Evolutionary conservation across 2,888 invertebrate genomes (phyloP).

Genomic region (Brachylomia viminalis): DNA sequence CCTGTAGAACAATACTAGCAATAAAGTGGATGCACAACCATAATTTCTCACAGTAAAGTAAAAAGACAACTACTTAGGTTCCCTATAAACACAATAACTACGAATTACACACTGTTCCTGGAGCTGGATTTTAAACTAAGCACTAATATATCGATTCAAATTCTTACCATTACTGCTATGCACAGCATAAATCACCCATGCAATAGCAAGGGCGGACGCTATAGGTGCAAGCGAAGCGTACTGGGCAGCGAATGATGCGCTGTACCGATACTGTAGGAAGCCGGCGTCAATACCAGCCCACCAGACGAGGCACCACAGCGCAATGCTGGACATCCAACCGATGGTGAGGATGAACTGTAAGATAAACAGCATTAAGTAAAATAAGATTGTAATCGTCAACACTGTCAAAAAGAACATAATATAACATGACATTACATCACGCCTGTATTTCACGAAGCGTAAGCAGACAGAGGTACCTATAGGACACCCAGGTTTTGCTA

Average conservation of each 20-base stretch:
- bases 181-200: constrained; percentile 92
- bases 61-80: not conserved
- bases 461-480: no score
- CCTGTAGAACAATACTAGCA: constrained; percentile 75
- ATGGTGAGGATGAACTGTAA: constrained; percentile 85
- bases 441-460: no score
- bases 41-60: no score
- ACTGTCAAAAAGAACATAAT: not conserved
- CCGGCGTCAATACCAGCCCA: constrained; percentile 91
- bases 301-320: constrained; percentile 89
- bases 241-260: constrained; percentile 91
- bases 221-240: constrained; percentile 92
- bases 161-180: constrained; percentile 89
- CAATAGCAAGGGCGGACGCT: constrained; percentile 90
- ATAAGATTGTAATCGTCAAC: no score
- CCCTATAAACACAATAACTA: not conserved
- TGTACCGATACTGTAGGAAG: constrained; percentile 91
- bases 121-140: not conserved
- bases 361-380: not conserved
- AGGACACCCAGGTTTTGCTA: no score
- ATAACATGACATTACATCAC: no score
- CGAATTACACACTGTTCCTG: not conserved
- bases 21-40: not conserved
- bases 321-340: constrained; percentile 89
- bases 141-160: not conserved